These are phyloP conservation scores for Scaptomyza montana DNA, from an alignment of 1,140 invertebrate genomes.

Conservation along the genomic window DNA sequence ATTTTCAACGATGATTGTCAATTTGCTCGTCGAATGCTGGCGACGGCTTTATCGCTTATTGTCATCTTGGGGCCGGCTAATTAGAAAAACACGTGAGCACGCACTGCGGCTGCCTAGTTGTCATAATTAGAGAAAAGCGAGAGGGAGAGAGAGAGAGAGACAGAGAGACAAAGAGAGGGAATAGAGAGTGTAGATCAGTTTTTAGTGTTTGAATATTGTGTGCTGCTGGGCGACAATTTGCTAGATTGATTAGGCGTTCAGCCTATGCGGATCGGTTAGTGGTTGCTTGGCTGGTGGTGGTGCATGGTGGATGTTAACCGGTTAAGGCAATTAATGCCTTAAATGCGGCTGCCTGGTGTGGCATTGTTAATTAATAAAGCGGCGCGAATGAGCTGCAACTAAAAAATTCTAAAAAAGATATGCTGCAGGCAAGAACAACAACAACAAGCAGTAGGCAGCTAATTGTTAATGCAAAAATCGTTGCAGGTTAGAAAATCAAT, in stretches of 20 bases:
- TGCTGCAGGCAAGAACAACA: neutral
- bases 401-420: neutral
- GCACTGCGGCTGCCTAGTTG: constrained; percentile 75
- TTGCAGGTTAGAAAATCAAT: constrained; percentile 82
- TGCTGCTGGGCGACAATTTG: constrained; percentile 73
- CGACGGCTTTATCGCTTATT: constrained; percentile 79
- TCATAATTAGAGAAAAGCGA: constrained; percentile 72
- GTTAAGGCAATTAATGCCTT: constrained; percentile 77
- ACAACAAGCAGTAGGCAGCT: constrained; percentile 17
- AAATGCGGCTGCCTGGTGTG: constrained; percentile 78
- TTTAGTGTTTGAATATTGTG: constrained; percentile 46
- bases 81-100: constrained; percentile 82
- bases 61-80: constrained; percentile 73
- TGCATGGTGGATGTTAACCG: constrained; percentile 55
- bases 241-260: constrained; percentile 76
- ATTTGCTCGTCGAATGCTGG: constrained; percentile 67
- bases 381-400: constrained; percentile 39
- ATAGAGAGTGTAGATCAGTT: constrained; percentile 26
- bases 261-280: constrained; percentile 26
- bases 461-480: constrained; percentile 83
- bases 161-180: neutral
- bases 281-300: neutral
- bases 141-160: constrained; percentile 13
- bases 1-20: constrained; percentile 67
- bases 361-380: constrained; percentile 82